phyloP scores from a whole-genome alignment of 1,140 invertebrate genomes.

The Hestina assimilis region DNA sequence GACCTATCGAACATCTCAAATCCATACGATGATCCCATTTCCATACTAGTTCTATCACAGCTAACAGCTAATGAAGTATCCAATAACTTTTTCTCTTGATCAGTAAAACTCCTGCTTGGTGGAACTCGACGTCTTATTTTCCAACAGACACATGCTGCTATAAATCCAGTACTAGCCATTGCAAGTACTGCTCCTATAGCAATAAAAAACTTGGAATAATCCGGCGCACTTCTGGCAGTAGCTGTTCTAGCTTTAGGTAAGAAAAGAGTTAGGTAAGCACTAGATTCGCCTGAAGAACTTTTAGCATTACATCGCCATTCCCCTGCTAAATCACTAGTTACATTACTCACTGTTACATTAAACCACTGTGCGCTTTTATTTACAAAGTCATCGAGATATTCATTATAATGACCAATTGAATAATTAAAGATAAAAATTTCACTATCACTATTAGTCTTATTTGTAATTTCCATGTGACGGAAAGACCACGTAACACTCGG shows the following conservation, averaged over 20 bases:
- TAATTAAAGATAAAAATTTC: constrained; percentile 51
- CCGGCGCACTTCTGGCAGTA: constrained; percentile 56
- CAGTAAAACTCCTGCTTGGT: constrained; percentile 87
- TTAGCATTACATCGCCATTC: constrained; percentile 72
- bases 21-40: constrained; percentile 79
- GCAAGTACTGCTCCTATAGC: constrained; percentile 58
- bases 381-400: constrained; percentile 54
- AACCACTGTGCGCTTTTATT: constrained; percentile 70
- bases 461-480: constrained; percentile 78
- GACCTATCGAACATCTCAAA: constrained; percentile 78
- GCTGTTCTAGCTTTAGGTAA: constrained; percentile 62
- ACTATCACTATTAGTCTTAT: constrained; percentile 49
- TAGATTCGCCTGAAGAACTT: constrained; percentile 60
- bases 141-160: constrained; percentile 63
- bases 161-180: constrained; percentile 57
- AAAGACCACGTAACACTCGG: constrained; percentile 89
- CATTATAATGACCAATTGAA: constrained; percentile 46
- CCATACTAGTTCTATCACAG: constrained; percentile 81
- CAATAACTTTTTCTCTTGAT: constrained; percentile 90
- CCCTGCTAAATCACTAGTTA: constrained; percentile 68
- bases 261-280: constrained; percentile 60
- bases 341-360: constrained; percentile 69
- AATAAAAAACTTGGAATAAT: constrained; percentile 67
- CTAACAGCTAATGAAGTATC: constrained; percentile 86
- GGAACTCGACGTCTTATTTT: constrained; percentile 79